Conservation (phyloP, 1,140 invertebrate genomes). For the Plectrocnemia conspersa region DNA sequence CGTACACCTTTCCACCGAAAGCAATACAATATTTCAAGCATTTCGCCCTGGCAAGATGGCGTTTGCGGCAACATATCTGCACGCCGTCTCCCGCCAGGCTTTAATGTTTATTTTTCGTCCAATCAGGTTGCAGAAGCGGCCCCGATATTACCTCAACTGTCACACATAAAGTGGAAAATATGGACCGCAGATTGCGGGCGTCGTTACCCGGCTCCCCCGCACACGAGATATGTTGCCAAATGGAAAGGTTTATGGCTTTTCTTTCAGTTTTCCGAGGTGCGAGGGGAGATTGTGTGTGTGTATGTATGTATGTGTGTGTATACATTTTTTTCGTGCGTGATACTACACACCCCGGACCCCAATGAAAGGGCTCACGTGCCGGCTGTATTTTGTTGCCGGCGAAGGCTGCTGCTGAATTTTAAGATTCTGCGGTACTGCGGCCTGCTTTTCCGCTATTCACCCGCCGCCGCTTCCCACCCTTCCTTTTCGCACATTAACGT, state of each 20-base stretch:
- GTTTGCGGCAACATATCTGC: slow-evolving; percentile 12
- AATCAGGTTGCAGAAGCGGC: slow-evolving; percentile 51
- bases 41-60: slow-evolving; percentile 29
- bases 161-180: slow-evolving; percentile 58
- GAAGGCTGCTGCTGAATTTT: slow-evolving; percentile 21
- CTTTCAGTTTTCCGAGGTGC: slow-evolving; percentile 46
- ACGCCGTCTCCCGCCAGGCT: slow-evolving; percentile 33
- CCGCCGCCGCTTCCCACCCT: no score
- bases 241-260: slow-evolving; percentile 53
- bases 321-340: slow-evolving; percentile 21
- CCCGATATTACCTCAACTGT: slow-evolving; percentile 57
- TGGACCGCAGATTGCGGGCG: slow-evolving; percentile 50
- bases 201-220: slow-evolving; percentile 35
- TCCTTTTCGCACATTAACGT: no score
- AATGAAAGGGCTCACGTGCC: slow-evolving; percentile 43
- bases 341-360: slow-evolving; percentile 6
- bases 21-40: slow-evolving; percentile 29
- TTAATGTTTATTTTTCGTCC: slow-evolving; percentile 56
- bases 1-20: slow-evolving; percentile 11
- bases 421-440: slow-evolving; percentile 2
- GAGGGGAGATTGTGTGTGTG: slow-evolving; percentile 30
- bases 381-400: slow-evolving; percentile 45
- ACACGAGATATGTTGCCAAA: slow-evolving; percentile 31
- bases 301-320: slow-evolving; percentile 3
- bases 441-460: no score